A percentile compares a stretch with the other conserved stretches of the same genome.
Conservation (phyloP, 2,888 invertebrate species). For the Diploptera punctata region DNA sequence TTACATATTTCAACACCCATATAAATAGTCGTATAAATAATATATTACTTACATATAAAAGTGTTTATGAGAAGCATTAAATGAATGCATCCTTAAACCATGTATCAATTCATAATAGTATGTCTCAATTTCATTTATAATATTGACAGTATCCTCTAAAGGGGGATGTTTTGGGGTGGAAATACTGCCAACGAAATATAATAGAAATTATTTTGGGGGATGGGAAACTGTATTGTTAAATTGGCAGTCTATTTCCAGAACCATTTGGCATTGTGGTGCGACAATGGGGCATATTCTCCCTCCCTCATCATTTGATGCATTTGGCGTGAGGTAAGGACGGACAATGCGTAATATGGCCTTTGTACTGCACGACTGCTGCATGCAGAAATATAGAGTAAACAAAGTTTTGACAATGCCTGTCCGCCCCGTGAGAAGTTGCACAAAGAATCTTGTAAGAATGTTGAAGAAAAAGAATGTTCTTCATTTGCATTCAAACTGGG, state of each 20-base stretch:
- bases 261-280: slow-evolving; percentile 31
- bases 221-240: slow-evolving; percentile 28
- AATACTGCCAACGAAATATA: background rate
- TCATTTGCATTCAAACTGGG: too few species aligned
- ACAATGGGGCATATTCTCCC: slow-evolving; percentile 32
- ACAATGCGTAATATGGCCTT: background rate
- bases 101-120: too few species aligned
- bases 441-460: too few species aligned
- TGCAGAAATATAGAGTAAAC: background rate
- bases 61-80: too few species aligned
- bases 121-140: too few species aligned
- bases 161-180: too few species aligned
- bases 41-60: too few species aligned
- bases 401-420: background rate
- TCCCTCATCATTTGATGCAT: background rate
- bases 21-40: too few species aligned
- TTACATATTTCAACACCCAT: too few species aligned
- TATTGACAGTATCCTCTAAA: too few species aligned
- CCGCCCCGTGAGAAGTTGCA: background rate
- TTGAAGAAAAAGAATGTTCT: too few species aligned
- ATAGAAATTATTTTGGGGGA: background rate
- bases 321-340: background rate
- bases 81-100: too few species aligned
- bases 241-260: slow-evolving; percentile 35
- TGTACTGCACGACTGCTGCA: background rate